Percentiles rank a stretch among this genome's conserved stretches.
phyloP scores from a whole-genome alignment of 2,797 vertebrate species.

The Meda fulgida region DNA sequence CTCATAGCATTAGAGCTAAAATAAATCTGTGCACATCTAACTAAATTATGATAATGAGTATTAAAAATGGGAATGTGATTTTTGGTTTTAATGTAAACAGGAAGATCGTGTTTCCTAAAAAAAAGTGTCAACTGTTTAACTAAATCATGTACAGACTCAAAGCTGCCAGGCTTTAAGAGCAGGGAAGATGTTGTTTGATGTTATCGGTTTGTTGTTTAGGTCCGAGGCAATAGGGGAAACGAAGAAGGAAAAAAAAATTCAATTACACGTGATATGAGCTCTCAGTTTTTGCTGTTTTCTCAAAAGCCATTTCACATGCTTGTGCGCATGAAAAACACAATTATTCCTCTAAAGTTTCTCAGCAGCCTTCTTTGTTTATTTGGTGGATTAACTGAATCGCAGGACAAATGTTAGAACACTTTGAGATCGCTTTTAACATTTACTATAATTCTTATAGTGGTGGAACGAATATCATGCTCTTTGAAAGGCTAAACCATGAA shows the following conservation, averaged over 20 bases:
- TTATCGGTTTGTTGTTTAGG: conserved; percentile 42
- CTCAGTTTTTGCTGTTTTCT: neutral
- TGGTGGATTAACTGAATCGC: neutral
- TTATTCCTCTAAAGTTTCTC: conserved; percentile 2
- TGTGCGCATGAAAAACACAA: neutral
- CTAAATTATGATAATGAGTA: neutral
- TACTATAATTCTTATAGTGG: conserved; percentile 28
- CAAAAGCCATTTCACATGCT: neutral
- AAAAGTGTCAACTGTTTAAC: neutral
- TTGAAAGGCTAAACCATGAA: conserved; percentile 42
- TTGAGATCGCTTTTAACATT: neutral
- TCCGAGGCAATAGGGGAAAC: conserved; percentile 35
- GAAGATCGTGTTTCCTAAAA: neutral
- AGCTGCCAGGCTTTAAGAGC: conserved; percentile 25
- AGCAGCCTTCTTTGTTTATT: neutral
- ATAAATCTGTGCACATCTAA: neutral
- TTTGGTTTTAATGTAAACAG: neutral
- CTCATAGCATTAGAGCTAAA: neutral
- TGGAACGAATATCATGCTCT: neutral
- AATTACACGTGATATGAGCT: conserved; percentile 38
- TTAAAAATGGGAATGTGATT: neutral
- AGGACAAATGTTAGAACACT: conserved; percentile 17
- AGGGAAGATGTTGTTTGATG: conserved; percentile 42
- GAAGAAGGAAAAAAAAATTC: neutral
- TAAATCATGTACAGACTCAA: conserved; percentile 18